Evolutionary conservation across 2,888 invertebrate species (phyloP).

Genomic region (Heliconius ismenius): DNA sequence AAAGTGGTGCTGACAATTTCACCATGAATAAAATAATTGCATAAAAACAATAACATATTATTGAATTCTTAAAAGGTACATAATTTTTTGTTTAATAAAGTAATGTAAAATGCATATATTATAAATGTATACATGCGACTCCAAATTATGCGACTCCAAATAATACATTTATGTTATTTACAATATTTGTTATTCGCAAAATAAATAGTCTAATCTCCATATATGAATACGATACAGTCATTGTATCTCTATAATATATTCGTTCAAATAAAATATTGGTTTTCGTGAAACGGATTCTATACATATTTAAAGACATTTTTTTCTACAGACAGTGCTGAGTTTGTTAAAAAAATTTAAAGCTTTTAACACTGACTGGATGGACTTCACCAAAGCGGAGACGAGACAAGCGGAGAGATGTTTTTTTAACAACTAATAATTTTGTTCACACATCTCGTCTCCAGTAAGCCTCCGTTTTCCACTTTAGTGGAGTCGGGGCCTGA

Average conservation of each 20-base stretch:
- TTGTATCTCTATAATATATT: not conserved
- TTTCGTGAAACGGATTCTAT: not conserved
- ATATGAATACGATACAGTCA: not conserved
- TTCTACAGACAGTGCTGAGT: not conserved
- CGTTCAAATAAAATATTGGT: not conserved
- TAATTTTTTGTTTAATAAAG: too few relatives aligned
- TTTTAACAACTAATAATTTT: too few relatives aligned
- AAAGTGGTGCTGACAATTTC: too few relatives aligned
- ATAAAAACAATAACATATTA: too few relatives aligned
- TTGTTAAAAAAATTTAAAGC: not conserved
- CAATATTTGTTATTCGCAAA: not conserved
- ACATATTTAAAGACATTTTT: not conserved
- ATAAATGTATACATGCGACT: not conserved
- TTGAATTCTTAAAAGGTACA: too few relatives aligned
- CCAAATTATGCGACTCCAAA: not conserved
- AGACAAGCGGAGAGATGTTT: too few relatives aligned
- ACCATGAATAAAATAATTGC: too few relatives aligned
- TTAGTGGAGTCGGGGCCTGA: too few relatives aligned
- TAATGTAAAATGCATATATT: too few relatives aligned
- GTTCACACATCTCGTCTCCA: too few relatives aligned
- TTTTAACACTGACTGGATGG: not conserved
- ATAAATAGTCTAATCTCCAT: conserved; percentile 8
- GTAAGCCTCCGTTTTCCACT: too few relatives aligned
- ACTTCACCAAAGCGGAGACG: too few relatives aligned
- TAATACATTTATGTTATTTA: not conserved